A percentile compares a stretch with the other conserved stretches of the same genome.
phyloP scores from a whole-genome alignment of 2,113 vertebrate species.

The Neomonachus schauinslandi region DNA sequence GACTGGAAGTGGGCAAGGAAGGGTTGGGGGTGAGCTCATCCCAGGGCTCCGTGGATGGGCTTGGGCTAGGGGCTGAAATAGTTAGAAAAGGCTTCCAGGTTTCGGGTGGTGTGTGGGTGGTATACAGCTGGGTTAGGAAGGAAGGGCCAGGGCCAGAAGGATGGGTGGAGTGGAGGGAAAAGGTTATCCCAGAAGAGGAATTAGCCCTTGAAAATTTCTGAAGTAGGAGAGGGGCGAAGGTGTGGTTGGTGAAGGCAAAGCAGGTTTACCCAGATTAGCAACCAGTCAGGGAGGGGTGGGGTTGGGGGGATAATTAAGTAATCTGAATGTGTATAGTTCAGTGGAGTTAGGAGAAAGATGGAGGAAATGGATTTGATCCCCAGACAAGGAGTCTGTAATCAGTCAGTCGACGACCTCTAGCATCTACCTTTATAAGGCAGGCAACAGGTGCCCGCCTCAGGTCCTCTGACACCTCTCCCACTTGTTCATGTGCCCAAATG shows the following conservation, averaged over 20 bases:
- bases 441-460: fast-evolving
- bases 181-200: constrained; percentile 37
- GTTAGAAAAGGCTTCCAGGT: background rate
- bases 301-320: background rate
- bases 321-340: background rate
- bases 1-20: too few species aligned
- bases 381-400: background rate
- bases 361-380: too few species aligned
- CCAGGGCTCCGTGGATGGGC: background rate
- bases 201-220: constrained; percentile 40
- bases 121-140: background rate
- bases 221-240: constrained; percentile 46
- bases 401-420: background rate
- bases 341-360: background rate
- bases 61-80: background rate
- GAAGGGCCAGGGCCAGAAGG: background rate
- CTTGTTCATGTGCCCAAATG: background rate
- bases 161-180: constrained; percentile 42
- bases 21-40: background rate
- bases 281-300: background rate
- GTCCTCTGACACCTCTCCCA: background rate
- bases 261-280: constrained; percentile 61
- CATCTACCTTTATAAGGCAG: background rate
- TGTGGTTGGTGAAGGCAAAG: constrained; percentile 58
- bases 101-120: background rate